phyloP scores from a whole-genome alignment of 2,797 vertebrate species.

The Chelidonichthys spinosus region DNA sequence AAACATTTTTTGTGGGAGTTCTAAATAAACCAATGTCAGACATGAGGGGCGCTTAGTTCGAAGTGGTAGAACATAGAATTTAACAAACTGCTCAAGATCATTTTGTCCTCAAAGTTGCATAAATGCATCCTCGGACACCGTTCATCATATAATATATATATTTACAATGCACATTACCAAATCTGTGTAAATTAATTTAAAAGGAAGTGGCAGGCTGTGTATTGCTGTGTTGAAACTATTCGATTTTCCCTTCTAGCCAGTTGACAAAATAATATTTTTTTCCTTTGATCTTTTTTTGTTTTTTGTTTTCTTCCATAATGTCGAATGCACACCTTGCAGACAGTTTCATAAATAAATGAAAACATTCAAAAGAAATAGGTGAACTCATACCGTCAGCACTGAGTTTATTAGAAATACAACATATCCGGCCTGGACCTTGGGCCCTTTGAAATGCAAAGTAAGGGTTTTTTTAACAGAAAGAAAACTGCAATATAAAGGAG shows the following conservation, averaged over 20 bases:
- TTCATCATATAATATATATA: conserved; percentile 34
- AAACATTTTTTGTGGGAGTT: background rate
- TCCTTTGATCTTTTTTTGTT: background rate
- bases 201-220: background rate
- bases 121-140: conserved; percentile 1
- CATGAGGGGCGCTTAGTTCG: background rate
- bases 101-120: conserved; percentile 29
- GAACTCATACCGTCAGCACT: background rate
- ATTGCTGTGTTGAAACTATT: background rate
- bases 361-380: conserved; percentile 1
- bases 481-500: background rate
- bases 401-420: conserved; percentile 9
- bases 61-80: conserved; percentile 10
- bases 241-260: background rate
- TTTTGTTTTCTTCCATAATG: background rate
- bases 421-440: background rate
- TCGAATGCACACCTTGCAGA: background rate
- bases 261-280: background rate
- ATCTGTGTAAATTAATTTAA: background rate
- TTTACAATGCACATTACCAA: conserved; percentile 20
- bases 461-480: conserved; percentile 11
- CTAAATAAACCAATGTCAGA: background rate
- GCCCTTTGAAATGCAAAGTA: background rate
- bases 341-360: background rate
- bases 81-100: conserved; percentile 7